Conservation (phyloP, 1,140 invertebrate genomes). For the Drosophila insularis region DNA sequence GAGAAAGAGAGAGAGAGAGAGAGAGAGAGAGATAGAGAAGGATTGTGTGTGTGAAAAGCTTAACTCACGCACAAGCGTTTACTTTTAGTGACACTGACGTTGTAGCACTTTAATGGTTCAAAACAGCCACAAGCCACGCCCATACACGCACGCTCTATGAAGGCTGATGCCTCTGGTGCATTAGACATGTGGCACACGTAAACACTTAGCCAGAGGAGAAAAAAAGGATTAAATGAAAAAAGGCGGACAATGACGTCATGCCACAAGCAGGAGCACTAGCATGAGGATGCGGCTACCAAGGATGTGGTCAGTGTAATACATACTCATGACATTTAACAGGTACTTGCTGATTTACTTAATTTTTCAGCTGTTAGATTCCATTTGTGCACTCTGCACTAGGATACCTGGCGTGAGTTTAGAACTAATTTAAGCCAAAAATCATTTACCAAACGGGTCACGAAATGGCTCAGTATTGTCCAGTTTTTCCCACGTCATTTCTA, state of each 20-base stretch:
- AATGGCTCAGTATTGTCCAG: constrained; percentile 44
- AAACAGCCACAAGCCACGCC: constrained; percentile 19
- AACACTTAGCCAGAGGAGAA: constrained; percentile 53
- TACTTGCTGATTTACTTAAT: constrained; percentile 54
- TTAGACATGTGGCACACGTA: constrained; percentile 64
- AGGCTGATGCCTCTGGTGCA: constrained; percentile 34
- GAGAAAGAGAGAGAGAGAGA: no score
- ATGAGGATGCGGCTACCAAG: background rate
- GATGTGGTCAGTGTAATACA: background rate
- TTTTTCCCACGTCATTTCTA: constrained; percentile 33
- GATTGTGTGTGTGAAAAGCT: background rate
- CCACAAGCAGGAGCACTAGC: background rate
- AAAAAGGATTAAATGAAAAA: constrained; percentile 13
- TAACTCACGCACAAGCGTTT: constrained; percentile 19
- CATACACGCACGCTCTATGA: constrained; percentile 11
- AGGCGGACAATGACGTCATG: background rate
- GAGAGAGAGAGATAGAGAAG: background rate
- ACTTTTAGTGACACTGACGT: constrained; percentile 20
- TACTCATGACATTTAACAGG: constrained; percentile 12
- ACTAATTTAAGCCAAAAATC: constrained; percentile 68
- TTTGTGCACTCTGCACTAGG: no score
- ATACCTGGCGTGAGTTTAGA: constrained; percentile 5
- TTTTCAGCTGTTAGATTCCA: constrained; percentile 44
- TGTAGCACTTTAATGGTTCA: constrained; percentile 39
- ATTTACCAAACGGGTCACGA: constrained; percentile 71